phyloP scores from a whole-genome alignment of 92 coral and sea anemone genomes.

The Parazoanthus atlanticus region DNA sequence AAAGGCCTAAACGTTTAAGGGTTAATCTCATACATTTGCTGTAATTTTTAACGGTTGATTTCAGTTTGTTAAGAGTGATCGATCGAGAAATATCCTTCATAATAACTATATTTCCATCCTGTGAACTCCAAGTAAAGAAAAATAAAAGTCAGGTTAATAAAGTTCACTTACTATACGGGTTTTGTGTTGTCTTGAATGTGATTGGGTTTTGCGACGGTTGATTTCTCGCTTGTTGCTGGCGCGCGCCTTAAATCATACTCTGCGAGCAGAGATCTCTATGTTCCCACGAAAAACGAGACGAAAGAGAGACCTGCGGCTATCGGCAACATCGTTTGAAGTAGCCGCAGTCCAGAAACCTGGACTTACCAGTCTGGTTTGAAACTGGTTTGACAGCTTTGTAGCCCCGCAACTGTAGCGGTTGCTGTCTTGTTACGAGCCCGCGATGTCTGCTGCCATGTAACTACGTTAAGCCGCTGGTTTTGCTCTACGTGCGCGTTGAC shows the following conservation, averaged over 20 bases:
- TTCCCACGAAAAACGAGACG: not conserved
- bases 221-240: not conserved
- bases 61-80: not conserved
- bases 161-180: not conserved
- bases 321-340: slow-evolving; percentile 1
- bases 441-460: too few relatives aligned
- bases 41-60: not conserved
- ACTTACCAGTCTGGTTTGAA: too few relatives aligned
- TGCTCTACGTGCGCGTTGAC: too few relatives aligned
- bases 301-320: too few relatives aligned
- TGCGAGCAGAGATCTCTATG: not conserved
- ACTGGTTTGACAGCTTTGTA: not conserved
- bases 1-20: too few relatives aligned
- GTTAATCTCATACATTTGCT: not conserved
- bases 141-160: not conserved
- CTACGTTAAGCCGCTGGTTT: too few relatives aligned
- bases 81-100: not conserved
- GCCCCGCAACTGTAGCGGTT: not conserved
- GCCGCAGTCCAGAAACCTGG: not conserved
- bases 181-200: not conserved
- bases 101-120: not conserved
- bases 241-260: not conserved
- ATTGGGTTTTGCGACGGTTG: not conserved
- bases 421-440: too few relatives aligned
- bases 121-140: slow-evolving; percentile 1